Base-by-base conservation (phyloP, 2,797 vertebrate species). In the Rhyacichthys aspro region DNA sequence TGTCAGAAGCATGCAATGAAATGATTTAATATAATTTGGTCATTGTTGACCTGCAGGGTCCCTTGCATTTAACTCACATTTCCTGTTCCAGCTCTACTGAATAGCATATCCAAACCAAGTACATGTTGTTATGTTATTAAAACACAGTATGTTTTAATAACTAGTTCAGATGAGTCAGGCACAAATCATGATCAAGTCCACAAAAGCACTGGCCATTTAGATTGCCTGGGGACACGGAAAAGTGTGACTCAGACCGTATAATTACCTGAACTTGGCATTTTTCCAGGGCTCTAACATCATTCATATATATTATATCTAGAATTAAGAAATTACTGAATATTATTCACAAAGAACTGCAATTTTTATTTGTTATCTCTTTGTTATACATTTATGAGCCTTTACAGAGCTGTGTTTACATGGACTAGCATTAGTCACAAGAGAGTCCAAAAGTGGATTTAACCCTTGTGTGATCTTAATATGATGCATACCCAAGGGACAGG, bases 181-280 rank as follows among this genome's bases (percentile, higher is more conserved):
- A 37, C 42, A 36, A 11, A 34, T 46, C 39, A 16, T 73, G 56
- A 46, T 14, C 18, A 39, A 33, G 32, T 47, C 42, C 12, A 1
- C 45, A 18, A 1, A 34, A 15, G 39, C 11, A 8, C 3, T 10
- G 8, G 15, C 14, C 28, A 18, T 41, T 59, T 55, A n/a, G 2
- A 55, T 42, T 32, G 23, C 50, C 1, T 14, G 19, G 36, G 16
- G 42, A 32, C 36, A 23, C 42, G 28, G 38, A 32, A 38, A 36
- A 28, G 34, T 14, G 19, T 39, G 59, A 50, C 36, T 65, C 62
- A 55, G 15, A 38, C n/a, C 8, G 8, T 43, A 10, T 33, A 36
- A 57, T 57, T 58, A 63, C 11, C 33, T 45, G 34, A 68, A 39
- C 52, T 39, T 50, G 43, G 43, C 34, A 32, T 19, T 52, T 66